Evolutionary conservation across 2,888 invertebrate genomes (phyloP).

Genomic region (Andrena haemorrhoa): DNA sequence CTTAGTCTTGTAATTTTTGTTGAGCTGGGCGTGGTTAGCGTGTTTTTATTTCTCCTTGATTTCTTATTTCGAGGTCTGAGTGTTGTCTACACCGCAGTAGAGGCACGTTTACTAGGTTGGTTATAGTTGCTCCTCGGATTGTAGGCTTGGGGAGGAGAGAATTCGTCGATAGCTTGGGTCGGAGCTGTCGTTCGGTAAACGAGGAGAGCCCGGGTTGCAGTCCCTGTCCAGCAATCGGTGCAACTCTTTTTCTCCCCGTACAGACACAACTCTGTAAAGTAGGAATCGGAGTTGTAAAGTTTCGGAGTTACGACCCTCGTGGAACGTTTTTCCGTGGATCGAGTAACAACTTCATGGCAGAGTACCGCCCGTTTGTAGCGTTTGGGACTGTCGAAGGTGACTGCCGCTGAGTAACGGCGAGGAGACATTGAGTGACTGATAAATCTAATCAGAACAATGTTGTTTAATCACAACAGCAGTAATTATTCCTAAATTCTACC

Average conservation of each 20-base stretch:
- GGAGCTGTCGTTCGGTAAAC: not conserved
- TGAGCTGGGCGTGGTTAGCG: not conserved
- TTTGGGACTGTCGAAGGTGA: not conserved
- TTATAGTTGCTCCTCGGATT: not conserved
- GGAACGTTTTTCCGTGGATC: slow-evolving; percentile 1
- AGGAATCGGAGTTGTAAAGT: slow-evolving; percentile 1
- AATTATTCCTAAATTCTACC: no score
- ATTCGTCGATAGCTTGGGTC: not conserved
- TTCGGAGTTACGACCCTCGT: not conserved
- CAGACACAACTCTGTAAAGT: slow-evolving; percentile 1
- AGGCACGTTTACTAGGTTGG: no score
- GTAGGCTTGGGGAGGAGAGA: not conserved
- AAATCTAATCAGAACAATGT: not conserved
- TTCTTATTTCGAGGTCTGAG: no score
- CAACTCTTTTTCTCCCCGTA: not conserved
- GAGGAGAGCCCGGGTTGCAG: not conserved
- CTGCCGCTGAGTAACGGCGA: not conserved
- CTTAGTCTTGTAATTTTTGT: not conserved
- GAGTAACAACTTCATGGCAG: not conserved
- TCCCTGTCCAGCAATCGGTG: slow-evolving; percentile 5
- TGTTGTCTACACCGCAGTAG: no score
- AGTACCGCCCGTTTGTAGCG: not conserved
- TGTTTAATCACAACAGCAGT: no score
- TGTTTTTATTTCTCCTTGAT: not conserved
- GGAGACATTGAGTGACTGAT: not conserved